Evolutionary conservation across 2,888 invertebrate genomes (phyloP).

Genomic region (Diarsia brunnea): DNA sequence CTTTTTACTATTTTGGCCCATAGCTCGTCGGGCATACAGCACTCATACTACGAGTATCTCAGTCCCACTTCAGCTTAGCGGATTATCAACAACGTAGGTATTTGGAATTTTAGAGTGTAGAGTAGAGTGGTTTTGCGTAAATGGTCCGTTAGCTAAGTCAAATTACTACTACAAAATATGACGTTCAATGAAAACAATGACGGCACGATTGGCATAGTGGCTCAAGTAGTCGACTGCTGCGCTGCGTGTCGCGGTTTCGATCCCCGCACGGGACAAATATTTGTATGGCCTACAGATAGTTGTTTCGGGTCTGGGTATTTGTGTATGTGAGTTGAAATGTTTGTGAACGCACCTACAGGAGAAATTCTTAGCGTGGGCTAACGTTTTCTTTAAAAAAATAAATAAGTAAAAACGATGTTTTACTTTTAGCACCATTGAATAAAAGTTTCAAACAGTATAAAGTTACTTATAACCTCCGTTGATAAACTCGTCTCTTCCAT

Average conservation of each 20-base stretch:
- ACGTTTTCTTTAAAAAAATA: no score
- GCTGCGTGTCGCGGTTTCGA: no score
- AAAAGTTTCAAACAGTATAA: slow-evolving; percentile 14
- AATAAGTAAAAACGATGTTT: no score
- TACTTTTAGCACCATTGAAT: background rate
- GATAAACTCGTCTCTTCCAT: slow-evolving; percentile 10
- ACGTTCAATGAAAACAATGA: background rate
- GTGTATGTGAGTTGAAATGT: background rate
- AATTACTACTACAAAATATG: background rate
- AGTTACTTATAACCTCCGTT: slow-evolving; percentile 3
- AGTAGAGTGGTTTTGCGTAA: background rate
- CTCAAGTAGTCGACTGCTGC: no score
- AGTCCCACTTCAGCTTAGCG: background rate
- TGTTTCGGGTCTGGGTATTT: background rate
- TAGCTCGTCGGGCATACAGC: background rate
- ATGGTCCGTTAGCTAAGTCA: background rate
- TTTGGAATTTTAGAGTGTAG: background rate
- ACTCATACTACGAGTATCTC: background rate
- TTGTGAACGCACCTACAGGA: background rate
- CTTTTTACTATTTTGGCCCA: background rate
- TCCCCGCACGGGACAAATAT: no score
- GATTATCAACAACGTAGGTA: background rate
- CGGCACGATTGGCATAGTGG: no score
- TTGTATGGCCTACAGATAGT: no score
- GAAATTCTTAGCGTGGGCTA: no score